phyloP scores from a whole-genome alignment of 2,113 vertebrate genomes.

The Anhinga rufa region DNA sequence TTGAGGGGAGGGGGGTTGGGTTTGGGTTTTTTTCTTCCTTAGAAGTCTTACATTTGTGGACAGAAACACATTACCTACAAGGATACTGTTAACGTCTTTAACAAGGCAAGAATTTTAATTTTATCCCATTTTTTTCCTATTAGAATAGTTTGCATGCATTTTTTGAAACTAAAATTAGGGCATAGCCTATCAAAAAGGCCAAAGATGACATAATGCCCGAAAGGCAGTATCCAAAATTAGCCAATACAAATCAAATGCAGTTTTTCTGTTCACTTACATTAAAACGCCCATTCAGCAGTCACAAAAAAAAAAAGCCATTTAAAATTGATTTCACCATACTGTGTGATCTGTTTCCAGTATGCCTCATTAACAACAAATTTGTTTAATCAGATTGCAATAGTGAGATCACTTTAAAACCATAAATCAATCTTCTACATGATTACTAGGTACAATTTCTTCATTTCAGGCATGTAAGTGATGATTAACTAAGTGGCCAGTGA shows the following conservation, averaged over 20 bases:
- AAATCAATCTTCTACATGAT: not conserved
- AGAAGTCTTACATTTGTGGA: slow-evolving; percentile 23
- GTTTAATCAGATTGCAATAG: not conserved
- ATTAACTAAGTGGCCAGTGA: not conserved
- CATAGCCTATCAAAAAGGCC: not conserved
- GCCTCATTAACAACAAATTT: not conserved
- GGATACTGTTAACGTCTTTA: not conserved
- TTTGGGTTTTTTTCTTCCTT: not conserved
- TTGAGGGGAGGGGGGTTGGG: not conserved
- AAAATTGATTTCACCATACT: not conserved
- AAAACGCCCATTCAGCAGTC: not conserved
- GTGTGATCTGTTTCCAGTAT: not conserved
- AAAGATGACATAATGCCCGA: not conserved
- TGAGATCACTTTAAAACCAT: not conserved
- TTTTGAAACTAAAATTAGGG: not conserved
- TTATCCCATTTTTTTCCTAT: not conserved
- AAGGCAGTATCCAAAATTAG: not conserved
- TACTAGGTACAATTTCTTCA: not conserved
- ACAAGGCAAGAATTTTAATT: not conserved
- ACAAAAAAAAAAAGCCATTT: not conserved
- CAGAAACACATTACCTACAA: slow-evolving; percentile 55
- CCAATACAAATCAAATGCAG: not conserved
- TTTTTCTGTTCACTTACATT: not conserved
- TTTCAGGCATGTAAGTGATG: not conserved
- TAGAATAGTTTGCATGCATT: not conserved